These are phyloP conservation scores for Nesidiocoris tenuis DNA, from an alignment of 2,888 invertebrate species.

Conservation along the genomic window DNA sequence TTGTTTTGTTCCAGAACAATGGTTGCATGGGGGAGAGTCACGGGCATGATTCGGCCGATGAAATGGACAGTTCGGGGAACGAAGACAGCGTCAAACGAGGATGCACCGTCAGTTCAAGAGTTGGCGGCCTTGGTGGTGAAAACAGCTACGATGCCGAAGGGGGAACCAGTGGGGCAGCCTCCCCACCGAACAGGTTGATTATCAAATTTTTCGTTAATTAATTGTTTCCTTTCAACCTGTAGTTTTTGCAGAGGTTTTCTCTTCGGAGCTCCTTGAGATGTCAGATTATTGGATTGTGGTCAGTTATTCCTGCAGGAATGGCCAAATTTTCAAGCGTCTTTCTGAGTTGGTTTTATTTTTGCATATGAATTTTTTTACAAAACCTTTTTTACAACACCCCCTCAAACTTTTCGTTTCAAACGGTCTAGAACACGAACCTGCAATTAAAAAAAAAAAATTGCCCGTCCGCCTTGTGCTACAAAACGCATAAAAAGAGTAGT, in stretches of 20 bases:
- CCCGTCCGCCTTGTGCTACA: too few relatives aligned
- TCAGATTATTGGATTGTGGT: too few relatives aligned
- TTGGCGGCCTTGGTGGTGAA: neutral
- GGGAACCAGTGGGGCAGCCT: neutral
- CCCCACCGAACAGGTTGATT: slow-evolving; percentile 21
- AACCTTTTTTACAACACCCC: too few relatives aligned
- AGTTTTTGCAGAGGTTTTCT: neutral
- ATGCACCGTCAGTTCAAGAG: neutral
- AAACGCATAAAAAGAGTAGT: too few relatives aligned
- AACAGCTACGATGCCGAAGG: slow-evolving; percentile 1
- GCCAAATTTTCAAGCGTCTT: too few relatives aligned
- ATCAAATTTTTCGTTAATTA: too few relatives aligned
- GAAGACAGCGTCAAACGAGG: slow-evolving; percentile 13
- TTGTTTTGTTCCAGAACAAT: slow-evolving; percentile 23
- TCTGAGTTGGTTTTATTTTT: too few relatives aligned
- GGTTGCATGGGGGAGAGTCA: slow-evolving; percentile 25
- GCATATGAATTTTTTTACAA: too few relatives aligned
- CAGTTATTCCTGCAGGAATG: too few relatives aligned
- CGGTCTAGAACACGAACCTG: too few relatives aligned
- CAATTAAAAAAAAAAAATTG: too few relatives aligned
- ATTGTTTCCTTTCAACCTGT: neutral
- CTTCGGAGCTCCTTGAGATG: neutral
- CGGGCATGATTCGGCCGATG: slow-evolving; percentile 18
- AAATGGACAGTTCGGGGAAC: slow-evolving; percentile 27
- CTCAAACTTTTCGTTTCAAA: too few relatives aligned